Conservation (phyloP, 1,140 invertebrate species). For the Drosophila serrata region DNA sequence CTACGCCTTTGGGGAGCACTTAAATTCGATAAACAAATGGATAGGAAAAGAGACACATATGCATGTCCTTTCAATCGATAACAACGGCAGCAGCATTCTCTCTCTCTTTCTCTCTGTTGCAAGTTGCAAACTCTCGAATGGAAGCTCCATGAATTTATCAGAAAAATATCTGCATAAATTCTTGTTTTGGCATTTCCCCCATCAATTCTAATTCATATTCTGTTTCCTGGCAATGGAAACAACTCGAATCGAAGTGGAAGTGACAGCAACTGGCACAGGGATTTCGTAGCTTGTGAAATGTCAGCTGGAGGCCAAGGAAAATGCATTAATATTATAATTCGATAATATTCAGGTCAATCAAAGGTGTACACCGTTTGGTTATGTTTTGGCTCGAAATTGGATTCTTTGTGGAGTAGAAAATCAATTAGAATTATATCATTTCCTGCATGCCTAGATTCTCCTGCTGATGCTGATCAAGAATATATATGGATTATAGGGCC, state of each 20-base stretch:
- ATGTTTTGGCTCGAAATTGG: background rate
- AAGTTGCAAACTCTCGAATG: slow-evolving; percentile 11
- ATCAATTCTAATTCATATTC: slow-evolving; percentile 58
- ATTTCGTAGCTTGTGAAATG: slow-evolving; percentile 29
- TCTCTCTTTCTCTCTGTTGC: background rate
- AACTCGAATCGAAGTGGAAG: slow-evolving; percentile 5
- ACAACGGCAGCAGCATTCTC: slow-evolving; percentile 6
- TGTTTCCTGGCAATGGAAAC: slow-evolving; percentile 12
- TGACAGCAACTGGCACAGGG: slow-evolving; percentile 29
- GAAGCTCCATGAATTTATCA: slow-evolving; percentile 45
- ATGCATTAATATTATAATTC: background rate
- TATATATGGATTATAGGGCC: too few species aligned
- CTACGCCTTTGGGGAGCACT: slow-evolving; percentile 41
- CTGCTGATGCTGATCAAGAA: too few species aligned
- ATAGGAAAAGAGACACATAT: slow-evolving; percentile 3
- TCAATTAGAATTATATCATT: too few species aligned
- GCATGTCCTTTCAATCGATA: slow-evolving; percentile 39
- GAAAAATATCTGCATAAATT: slow-evolving; percentile 58
- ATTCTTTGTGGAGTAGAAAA: background rate
- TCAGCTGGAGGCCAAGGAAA: background rate
- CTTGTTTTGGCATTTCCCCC: slow-evolving; percentile 25
- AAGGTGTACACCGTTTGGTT: background rate
- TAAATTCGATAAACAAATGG: slow-evolving; percentile 59
- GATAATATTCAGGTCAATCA: slow-evolving; percentile 2
- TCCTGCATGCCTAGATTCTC: too few species aligned